Base-by-base conservation (phyloP, 2,888 invertebrate genomes). In the Saturnia japonica region DNA sequence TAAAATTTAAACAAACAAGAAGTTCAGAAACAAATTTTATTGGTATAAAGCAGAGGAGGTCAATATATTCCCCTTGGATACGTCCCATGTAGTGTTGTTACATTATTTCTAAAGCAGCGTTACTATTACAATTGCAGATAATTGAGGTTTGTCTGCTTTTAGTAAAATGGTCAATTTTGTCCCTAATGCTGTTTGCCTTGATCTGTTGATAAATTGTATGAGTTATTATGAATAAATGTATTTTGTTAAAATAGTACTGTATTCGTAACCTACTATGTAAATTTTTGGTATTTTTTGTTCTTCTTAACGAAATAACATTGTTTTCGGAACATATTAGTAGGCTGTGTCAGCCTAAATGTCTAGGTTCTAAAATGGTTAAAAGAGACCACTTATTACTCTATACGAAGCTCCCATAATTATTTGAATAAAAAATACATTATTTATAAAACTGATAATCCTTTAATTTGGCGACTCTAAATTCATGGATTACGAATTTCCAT, bases 91-190 rank as follows among this genome's bases (percentile, higher is more conserved):
- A 64, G 80, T 82, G 82, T 82, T 88, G 86, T 86, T 88, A 87
- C 86, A 85, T 75, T 73, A 73, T 89, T 91, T 90, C 88, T 82
- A 85, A 88, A 85, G 82, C 87, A 85, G 82, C 87, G 89, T 92
- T 91, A 91, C 91, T 91, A 87, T 88, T 88, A 90, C 89, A 86
- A 90, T 90, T 90, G 86, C 84, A 79, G 84, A 89, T 93, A 91
- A 93, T 93, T 91, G 92, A 90, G 89, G 90, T 91, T 90, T 60
- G 28, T 82, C 84, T 85, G 88, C 91, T 91, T 92, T 93, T 91
- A 93, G 91, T 93, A 88, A 91, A 93, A 92, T 90, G 89, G 91
- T 76, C 91, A 90, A 91, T 93, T 93, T 93, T 75, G 81, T 85
- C 84, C 81, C 82, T 85, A 90, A 88, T 87, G 87, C 82, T 88